Evolutionary conservation across 1,140 invertebrate species (phyloP).

Genomic region (Nomia melanderi): DNA sequence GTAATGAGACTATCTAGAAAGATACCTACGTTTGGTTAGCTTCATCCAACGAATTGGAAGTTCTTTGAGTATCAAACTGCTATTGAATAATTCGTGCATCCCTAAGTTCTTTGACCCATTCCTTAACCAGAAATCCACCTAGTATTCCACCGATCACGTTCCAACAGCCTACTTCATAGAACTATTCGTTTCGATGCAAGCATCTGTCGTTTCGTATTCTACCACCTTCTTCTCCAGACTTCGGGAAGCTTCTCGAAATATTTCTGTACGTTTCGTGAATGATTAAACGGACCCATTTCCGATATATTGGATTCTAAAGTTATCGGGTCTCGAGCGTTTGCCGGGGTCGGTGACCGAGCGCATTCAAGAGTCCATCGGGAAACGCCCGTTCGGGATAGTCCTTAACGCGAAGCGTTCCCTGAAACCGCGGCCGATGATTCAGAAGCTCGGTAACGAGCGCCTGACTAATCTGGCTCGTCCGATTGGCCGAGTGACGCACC

Average conservation of each 20-base stretch:
- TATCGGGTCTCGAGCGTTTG: neutral
- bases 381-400: neutral
- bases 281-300: neutral
- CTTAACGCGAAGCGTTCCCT: neutral
- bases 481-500: constrained; percentile 52
- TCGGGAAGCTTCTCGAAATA: neutral
- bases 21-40: too few relatives aligned
- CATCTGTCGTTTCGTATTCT: too few relatives aligned
- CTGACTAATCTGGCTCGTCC: constrained; percentile 49
- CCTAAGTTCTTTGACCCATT: too few relatives aligned
- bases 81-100: too few relatives aligned
- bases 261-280: neutral
- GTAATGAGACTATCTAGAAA: too few relatives aligned
- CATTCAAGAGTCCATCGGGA: neutral
- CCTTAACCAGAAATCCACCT: too few relatives aligned
- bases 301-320: neutral
- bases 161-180: too few relatives aligned
- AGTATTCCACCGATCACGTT: too few relatives aligned
- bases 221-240: too few relatives aligned
- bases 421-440: constrained; percentile 37
- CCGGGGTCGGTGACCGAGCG: neutral
- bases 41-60: too few relatives aligned
- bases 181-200: too few relatives aligned
- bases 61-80: too few relatives aligned
- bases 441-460: constrained; percentile 27